A percentile compares a stretch with the other conserved stretches of the same genome.
These are phyloP conservation scores for Chaetodon auriga DNA, from an alignment of 2,113 vertebrate genomes.

Conservation along the genomic window DNA sequence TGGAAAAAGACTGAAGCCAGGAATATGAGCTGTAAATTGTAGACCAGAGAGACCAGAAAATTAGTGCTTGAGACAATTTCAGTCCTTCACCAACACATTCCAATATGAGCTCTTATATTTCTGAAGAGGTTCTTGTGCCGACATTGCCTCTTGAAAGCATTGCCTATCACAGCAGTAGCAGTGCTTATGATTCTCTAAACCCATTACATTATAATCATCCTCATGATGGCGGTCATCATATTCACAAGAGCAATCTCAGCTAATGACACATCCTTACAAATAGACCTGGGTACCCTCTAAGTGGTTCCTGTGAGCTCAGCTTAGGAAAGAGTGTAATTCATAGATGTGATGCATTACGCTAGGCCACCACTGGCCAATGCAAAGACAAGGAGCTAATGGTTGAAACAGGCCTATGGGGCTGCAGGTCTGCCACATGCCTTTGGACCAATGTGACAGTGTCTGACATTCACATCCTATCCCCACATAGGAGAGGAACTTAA, in stretches of 20 bases:
- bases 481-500: neutral
- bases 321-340: slow-evolving; percentile 40
- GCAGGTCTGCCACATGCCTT: neutral
- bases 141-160: slow-evolving; percentile 30
- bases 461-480: neutral
- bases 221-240: slow-evolving; percentile 57
- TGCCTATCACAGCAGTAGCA: slow-evolving; percentile 24
- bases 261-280: slow-evolving; percentile 64
- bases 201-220: slow-evolving; percentile 58
- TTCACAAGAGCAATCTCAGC: slow-evolving; percentile 56
- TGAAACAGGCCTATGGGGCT: neutral
- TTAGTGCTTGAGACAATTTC: neutral
- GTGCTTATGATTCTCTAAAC: slow-evolving; percentile 37
- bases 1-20: neutral
- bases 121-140: slow-evolving; percentile 11
- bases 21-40: neutral
- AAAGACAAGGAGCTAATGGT: neutral
- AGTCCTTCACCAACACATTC: neutral
- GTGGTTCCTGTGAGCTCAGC: slow-evolving; percentile 69
- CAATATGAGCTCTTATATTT: slow-evolving; percentile 10
- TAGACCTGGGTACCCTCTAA: slow-evolving; percentile 33
- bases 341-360: slow-evolving; percentile 60
- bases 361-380: neutral
- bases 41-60: neutral
- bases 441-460: slow-evolving; percentile 6